phyloP scores from a whole-genome alignment of 1,140 invertebrate genomes.

The Dufourea novaeangliae region DNA sequence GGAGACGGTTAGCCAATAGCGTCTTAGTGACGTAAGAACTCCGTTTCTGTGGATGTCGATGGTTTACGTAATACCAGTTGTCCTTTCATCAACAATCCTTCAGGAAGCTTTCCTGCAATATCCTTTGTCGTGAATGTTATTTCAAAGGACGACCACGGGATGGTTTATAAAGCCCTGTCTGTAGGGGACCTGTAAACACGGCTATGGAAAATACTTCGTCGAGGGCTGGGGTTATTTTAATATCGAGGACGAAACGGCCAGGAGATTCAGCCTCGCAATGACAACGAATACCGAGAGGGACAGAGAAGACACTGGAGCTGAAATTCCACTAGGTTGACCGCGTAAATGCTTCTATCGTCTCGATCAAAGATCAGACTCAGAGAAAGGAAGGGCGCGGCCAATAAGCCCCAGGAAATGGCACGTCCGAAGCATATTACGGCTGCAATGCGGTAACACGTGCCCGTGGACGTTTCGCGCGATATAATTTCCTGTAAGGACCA shows the following conservation, averaged over 20 bases:
- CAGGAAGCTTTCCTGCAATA: neutral
- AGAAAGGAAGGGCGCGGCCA: slow-evolving; percentile 14
- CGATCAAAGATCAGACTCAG: slow-evolving; percentile 7
- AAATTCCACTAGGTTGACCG: neutral
- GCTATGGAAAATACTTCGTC: neutral
- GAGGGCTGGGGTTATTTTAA: neutral
- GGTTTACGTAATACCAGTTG: neutral
- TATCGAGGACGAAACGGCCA: neutral
- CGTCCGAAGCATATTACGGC: slow-evolving; percentile 28
- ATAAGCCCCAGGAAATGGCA: slow-evolving; percentile 31
- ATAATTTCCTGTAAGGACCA: slow-evolving; percentile 42
- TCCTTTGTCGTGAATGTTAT: neutral
- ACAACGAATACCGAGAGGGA: no score
- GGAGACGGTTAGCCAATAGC: no score
- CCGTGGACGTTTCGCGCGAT: slow-evolving; percentile 6
- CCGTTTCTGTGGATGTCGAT: neutral
- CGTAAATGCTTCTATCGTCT: neutral
- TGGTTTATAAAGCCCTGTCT: neutral
- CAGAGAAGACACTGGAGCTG: neutral
- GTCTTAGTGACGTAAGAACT: neutral
- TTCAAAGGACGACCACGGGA: neutral
- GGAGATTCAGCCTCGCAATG: no score
- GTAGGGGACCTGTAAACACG: no score
- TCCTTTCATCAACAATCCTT: neutral
- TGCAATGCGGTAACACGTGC: slow-evolving; percentile 18